Base-by-base conservation (phyloP, 1,140 invertebrate genomes). In the Sycophaga agraensis region DNA sequence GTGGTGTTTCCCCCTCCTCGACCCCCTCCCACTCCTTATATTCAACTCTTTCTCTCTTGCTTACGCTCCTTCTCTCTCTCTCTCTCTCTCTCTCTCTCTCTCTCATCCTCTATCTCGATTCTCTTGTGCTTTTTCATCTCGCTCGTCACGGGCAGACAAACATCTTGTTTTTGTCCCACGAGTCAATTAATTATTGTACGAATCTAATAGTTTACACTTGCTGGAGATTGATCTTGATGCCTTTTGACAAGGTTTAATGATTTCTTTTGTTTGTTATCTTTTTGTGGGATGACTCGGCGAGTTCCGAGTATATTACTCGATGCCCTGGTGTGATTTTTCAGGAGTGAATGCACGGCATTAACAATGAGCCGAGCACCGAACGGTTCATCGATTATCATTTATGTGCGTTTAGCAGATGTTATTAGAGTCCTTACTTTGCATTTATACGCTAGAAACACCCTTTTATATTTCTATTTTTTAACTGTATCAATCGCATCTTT, bases 101-200 rank as follows among this genome's bases (percentile, higher is more conserved):
- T 49, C 45, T 35, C 40, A 58, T 48, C 35, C 35, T 19, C 14
- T 22, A 31, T 31, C 28, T 31, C 28, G 28, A 6, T 31, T 28
- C 22, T 58, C 22, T 35, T 54, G 26, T 26, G 19, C 7, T 31
- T 11, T 49, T 58, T 45, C 40, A 58, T 35, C 35, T 50, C 22
- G n/a, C 28, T 37, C 59, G 35, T 40, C 59, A 55, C 59, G 59
- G 46, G 40, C 59, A 48, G 59, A 55, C 59, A 61, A 61, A 61
- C 59, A 48, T 60, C 58, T 60, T 59, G 57, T 59, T 59, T 50
- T 39, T 59, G n/a, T 42, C 37, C 58, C 39, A n/a, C 19, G 19
- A 31, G 17, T 60, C 39, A 35, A 53, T 61, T 61, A 54, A 46
- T 61, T 55, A 55, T 45, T 53, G 49, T 21, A 46, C 22, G 19